These are phyloP conservation scores for human DNA, from an alignment of 2,113 vertebrate genomes.

Conservation along the genomic window DNA sequence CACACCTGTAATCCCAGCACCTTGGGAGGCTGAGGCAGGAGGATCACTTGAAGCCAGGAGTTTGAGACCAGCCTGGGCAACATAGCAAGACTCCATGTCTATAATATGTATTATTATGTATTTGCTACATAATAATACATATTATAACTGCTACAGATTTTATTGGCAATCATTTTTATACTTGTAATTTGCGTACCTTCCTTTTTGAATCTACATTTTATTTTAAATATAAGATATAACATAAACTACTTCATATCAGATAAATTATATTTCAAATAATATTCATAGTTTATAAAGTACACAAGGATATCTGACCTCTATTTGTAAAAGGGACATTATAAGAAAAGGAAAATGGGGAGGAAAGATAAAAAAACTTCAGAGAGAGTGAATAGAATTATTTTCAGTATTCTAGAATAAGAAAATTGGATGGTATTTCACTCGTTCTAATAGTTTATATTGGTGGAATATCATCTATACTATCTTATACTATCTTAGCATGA, in stretches of 20 bases:
- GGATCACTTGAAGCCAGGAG: too few relatives aligned
- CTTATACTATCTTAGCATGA: background rate
- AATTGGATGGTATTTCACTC: background rate
- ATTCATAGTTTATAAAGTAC: constrained; percentile 28
- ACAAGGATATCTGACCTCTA: background rate
- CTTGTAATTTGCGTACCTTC: background rate
- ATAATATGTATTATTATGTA: too few relatives aligned
- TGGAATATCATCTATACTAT: background rate
- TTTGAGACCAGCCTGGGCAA: too few relatives aligned
- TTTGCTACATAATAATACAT: background rate
- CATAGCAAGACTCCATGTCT: too few relatives aligned
- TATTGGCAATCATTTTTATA: constrained; percentile 2
- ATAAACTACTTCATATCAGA: background rate
- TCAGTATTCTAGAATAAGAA: constrained; percentile 23
- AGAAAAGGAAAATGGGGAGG: background rate
- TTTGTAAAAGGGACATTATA: background rate
- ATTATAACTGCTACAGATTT: constrained; percentile 2
- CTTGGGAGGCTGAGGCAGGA: too few relatives aligned
- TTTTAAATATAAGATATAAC: background rate
- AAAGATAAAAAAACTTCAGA: background rate
- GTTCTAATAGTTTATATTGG: background rate
- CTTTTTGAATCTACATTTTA: background rate
- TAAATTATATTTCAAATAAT: constrained; percentile 28
- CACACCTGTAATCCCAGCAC: too few relatives aligned
- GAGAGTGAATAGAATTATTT: constrained; percentile 2